Percentiles rank a stretch among this genome's conserved stretches.
phyloP scores from a whole-genome alignment of 2,888 invertebrate genomes.

The Drosophila suboccidentalis region DNA sequence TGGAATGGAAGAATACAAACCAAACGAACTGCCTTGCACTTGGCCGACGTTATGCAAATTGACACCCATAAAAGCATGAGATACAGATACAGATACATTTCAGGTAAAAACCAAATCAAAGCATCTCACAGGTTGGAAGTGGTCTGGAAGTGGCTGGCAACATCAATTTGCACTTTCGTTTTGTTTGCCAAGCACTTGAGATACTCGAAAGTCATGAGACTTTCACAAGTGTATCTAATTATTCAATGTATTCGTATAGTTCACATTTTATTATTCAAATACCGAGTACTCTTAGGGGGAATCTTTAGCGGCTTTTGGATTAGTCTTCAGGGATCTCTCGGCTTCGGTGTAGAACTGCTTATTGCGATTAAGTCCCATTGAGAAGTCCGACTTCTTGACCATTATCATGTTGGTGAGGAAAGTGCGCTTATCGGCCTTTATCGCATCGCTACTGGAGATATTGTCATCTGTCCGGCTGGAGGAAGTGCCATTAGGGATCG shows the following conservation, averaged over 20 bases:
- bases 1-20: slow-evolving; percentile 57
- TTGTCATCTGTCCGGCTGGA: neutral
- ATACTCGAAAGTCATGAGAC: slow-evolving; percentile 5
- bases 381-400: slow-evolving; percentile 52
- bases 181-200: slow-evolving; percentile 62
- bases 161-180: slow-evolving; percentile 68
- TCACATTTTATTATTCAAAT: slow-evolving; percentile 7
- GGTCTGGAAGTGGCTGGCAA: slow-evolving; percentile 58
- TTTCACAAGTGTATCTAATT: slow-evolving; percentile 3
- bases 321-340: slow-evolving; percentile 7
- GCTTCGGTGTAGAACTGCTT: slow-evolving; percentile 32
- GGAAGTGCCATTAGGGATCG: neutral
- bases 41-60: slow-evolving; percentile 63
- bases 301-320: neutral
- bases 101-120: slow-evolving; percentile 64
- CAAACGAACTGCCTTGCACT: slow-evolving; percentile 60
- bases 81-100: slow-evolving; percentile 52
- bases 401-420: slow-evolving; percentile 51
- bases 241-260: neutral
- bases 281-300: neutral
- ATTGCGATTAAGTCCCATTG: slow-evolving; percentile 44
- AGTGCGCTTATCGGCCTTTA: neutral
- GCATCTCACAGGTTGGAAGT: slow-evolving; percentile 50
- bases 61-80: slow-evolving; percentile 46
- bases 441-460: neutral